These are phyloP conservation scores for Atethmia centrago DNA, from an alignment of 2,888 invertebrate species.

Conservation along the genomic window DNA sequence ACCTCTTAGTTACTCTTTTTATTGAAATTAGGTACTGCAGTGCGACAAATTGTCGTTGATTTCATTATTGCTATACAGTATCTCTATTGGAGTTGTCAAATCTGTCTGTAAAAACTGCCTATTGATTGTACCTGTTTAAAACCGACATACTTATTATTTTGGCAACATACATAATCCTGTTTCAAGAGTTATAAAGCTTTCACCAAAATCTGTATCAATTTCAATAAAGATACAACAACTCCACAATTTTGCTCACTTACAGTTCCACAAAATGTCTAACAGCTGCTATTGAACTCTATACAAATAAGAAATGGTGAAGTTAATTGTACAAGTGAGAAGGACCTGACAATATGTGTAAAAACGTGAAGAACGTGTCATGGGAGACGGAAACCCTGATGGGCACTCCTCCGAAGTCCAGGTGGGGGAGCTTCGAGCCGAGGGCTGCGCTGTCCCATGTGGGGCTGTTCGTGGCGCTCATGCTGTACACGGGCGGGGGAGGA, in stretches of 20 bases:
- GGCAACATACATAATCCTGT: not conserved
- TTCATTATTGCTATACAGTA: not conserved
- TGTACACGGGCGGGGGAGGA: slow-evolving; percentile 95
- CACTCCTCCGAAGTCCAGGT: slow-evolving; percentile 81
- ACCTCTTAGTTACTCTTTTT: slow-evolving; percentile 2
- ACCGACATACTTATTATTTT: not conserved
- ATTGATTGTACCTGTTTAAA: not conserved
- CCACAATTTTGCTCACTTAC: slow-evolving; percentile 26
- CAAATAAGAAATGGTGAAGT: slow-evolving; percentile 60
- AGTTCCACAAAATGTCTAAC: slow-evolving; percentile 43
- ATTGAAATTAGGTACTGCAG: slow-evolving; percentile 35
- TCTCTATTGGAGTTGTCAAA: too few species aligned
- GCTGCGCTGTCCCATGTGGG: slow-evolving; percentile 93
- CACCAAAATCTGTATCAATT: not conserved
- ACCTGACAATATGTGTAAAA: slow-evolving; percentile 84
- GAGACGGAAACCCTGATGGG: slow-evolving; percentile 89
- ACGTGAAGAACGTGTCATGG: slow-evolving; percentile 85
- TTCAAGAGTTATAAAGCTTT: not conserved
- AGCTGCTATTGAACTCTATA: slow-evolving; percentile 25
- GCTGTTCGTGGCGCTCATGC: slow-evolving; percentile 93
- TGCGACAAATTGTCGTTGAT: slow-evolving; percentile 24
- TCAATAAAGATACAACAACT: not conserved
- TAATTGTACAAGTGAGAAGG: slow-evolving; percentile 63
- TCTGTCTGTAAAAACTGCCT: not conserved
- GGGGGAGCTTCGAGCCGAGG: slow-evolving; percentile 91